A percentile compares a stretch with the other conserved stretches of the same genome.
phyloP scores from a whole-genome alignment of 1,140 invertebrate genomes.

The Apis mellifera region DNA sequence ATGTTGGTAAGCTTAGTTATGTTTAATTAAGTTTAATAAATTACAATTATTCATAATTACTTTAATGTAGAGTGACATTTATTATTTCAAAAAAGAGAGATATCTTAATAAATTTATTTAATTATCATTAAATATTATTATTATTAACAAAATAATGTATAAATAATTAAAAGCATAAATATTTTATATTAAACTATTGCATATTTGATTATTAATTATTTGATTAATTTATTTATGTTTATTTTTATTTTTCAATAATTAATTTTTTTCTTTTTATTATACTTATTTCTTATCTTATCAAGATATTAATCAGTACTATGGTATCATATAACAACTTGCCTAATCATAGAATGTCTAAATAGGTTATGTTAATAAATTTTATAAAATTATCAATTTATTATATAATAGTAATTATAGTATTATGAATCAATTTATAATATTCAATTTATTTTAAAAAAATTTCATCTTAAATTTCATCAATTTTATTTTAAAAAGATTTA shows the following conservation, averaged over 20 bases:
- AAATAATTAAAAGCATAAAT: too few species aligned
- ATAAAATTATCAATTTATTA: not conserved
- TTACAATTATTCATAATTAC: not conserved
- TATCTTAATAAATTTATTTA: not conserved
- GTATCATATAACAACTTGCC: slow-evolving; percentile 49
- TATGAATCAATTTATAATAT: not conserved
- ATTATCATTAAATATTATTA: not conserved
- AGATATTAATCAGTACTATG: slow-evolving; percentile 44
- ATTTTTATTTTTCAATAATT: not conserved
- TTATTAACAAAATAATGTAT: not conserved
- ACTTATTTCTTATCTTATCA: slow-evolving; percentile 66
- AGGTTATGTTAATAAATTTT: slow-evolving; percentile 16
- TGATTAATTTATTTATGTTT: not conserved
- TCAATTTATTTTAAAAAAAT: not conserved
- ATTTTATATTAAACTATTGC: not conserved
- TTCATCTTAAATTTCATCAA: not conserved
- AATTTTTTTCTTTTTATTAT: slow-evolving; percentile 25
- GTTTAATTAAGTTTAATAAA: too few species aligned
- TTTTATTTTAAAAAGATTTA: not conserved
- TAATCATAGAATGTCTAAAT: slow-evolving; percentile 29
- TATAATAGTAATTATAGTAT: not conserved
- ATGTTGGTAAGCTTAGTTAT: slow-evolving; percentile 83
- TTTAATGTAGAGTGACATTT: not conserved
- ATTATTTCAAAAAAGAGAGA: not conserved
- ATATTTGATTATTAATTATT: not conserved